These are phyloP conservation scores for Hylia prasina DNA, from an alignment of 2,113 vertebrate species.

Conservation along the genomic window DNA sequence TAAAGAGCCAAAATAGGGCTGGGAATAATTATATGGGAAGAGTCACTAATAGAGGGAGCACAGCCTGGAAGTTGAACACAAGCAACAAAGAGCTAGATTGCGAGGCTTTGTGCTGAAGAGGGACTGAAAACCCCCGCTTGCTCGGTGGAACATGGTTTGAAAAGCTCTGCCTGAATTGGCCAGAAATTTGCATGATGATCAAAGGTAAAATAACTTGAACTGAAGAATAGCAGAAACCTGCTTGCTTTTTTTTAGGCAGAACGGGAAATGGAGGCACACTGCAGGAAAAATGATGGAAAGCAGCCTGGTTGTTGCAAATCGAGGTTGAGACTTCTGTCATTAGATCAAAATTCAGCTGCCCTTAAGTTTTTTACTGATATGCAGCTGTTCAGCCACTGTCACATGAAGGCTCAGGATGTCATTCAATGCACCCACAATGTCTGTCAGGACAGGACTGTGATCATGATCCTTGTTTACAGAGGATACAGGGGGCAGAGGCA, in stretches of 20 bases:
- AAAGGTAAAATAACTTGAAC: constrained; percentile 33
- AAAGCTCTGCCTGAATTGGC: constrained; percentile 45
- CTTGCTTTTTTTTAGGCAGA: neutral
- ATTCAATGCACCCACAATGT: neutral
- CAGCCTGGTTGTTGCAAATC: neutral
- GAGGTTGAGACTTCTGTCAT: neutral
- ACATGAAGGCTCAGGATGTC: neutral
- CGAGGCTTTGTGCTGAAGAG: constrained; percentile 6
- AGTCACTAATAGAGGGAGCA: neutral
- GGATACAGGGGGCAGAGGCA: neutral
- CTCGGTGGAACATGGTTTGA: neutral
- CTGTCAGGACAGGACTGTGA: neutral
- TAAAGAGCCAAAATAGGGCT: neutral
- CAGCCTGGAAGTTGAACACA: neutral
- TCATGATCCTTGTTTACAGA: neutral
- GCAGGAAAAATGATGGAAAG: neutral
- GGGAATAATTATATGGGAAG: constrained; percentile 12
- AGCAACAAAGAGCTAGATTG: constrained; percentile 58
- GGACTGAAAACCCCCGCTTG: constrained; percentile 9
- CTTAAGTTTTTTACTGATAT: neutral
- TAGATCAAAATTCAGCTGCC: neutral
- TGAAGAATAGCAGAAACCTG: neutral
- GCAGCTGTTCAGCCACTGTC: neutral
- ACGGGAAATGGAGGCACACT: neutral
- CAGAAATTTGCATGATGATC: constrained; percentile 50